Conservation (phyloP, 1,140 invertebrate genomes). For the Pachyrhynchus sulphureomaculatus region DNA sequence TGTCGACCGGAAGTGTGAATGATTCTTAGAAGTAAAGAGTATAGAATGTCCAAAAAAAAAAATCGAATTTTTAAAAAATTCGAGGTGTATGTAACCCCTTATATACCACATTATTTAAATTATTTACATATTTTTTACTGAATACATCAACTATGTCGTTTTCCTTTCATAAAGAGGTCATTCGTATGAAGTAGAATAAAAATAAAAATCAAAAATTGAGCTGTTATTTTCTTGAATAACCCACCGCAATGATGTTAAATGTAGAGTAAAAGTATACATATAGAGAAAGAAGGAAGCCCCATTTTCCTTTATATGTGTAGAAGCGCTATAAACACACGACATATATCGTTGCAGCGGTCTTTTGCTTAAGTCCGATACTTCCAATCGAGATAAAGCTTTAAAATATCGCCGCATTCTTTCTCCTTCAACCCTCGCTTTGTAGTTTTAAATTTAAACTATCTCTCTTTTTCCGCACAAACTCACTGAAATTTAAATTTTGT, state of each 20-base stretch:
- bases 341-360: conserved; percentile 33
- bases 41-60: no score
- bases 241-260: conserved; percentile 33
- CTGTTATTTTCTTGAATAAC: background rate
- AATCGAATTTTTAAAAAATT: no score
- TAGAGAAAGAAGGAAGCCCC: conserved; percentile 22
- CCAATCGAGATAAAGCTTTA: conserved; percentile 39
- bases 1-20: no score
- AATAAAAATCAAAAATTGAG: background rate
- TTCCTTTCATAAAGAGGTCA: no score
- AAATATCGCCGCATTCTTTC: conserved; percentile 41
- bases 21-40: no score
- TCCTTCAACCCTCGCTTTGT: conserved; percentile 36
- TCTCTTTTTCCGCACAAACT: conserved; percentile 39
- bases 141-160: no score
- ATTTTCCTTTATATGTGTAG: conserved; percentile 32
- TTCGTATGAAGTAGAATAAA: conserved; percentile 3
- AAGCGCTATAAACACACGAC: conserved; percentile 30
- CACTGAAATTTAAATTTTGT: conserved; percentile 39
- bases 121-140: no score
- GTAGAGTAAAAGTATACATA: conserved; percentile 32
- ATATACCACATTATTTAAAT: no score
- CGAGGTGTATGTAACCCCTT: no score
- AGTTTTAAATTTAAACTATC: conserved; percentile 43
- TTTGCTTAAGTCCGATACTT: conserved; percentile 37